phyloP scores from a whole-genome alignment of 2,113 vertebrate genomes.

The Macheiramphus alcinus region DNA sequence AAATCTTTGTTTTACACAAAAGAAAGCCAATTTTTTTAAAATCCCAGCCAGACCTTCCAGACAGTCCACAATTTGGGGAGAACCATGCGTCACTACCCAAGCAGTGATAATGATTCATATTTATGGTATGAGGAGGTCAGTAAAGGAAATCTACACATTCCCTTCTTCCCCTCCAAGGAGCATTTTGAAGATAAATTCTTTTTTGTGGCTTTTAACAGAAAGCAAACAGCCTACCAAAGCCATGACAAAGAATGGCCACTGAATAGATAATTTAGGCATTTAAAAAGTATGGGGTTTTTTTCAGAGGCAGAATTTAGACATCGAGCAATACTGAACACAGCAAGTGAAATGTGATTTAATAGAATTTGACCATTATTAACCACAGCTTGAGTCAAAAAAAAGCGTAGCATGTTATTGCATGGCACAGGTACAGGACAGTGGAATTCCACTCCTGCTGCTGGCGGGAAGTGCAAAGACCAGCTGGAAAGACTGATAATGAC shows the following conservation, averaged over 20 bases:
- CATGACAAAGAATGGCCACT: fast-evolving
- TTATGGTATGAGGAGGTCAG: not conserved
- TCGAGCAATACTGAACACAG: not conserved
- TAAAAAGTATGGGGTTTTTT: fast-evolving
- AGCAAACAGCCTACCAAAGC: not conserved
- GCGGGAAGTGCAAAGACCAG: not conserved
- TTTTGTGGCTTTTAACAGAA: not conserved
- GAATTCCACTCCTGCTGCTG: conserved; percentile 25
- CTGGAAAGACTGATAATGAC: not conserved
- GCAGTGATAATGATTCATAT: not conserved
- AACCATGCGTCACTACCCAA: fast-evolving
- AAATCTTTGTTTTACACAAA: not conserved
- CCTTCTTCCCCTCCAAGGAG: not conserved
- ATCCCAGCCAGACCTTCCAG: not conserved
- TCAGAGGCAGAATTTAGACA: not conserved
- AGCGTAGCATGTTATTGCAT: not conserved
- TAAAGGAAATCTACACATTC: not conserved
- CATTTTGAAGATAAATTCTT: not conserved
- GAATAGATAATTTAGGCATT: not conserved
- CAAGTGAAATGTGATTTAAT: not conserved
- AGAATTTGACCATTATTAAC: not conserved
- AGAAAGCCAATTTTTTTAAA: not conserved
- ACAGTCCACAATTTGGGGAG: not conserved
- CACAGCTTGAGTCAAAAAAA: not conserved
- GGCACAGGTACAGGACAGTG: not conserved